Conservation (phyloP, 2,888 invertebrate genomes). For the Tholera decimalis region DNA sequence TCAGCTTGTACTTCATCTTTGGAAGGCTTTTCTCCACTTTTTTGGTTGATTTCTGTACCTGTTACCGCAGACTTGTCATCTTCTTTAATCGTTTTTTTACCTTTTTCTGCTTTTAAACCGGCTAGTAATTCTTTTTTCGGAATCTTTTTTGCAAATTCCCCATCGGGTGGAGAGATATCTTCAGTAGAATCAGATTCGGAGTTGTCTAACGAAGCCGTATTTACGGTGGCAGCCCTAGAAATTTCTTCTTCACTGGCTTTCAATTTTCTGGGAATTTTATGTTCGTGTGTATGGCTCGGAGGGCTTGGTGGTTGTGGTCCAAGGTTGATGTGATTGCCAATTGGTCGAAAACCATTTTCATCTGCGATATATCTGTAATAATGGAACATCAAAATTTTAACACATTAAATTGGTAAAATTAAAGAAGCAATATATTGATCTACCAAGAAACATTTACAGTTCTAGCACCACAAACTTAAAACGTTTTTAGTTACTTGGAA, state of each 20-base stretch:
- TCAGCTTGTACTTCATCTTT: neutral
- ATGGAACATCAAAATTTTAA: constrained; percentile 12
- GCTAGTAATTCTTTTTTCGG: constrained; percentile 16
- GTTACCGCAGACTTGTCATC: neutral
- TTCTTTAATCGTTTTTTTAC: constrained; percentile 4
- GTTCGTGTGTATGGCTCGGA: constrained; percentile 51
- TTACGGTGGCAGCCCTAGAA: constrained; percentile 63
- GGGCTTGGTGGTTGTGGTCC: constrained; percentile 63
- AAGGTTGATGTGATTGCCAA: constrained; percentile 92
- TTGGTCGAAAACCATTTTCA: constrained; percentile 94
- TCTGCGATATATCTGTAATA: constrained; percentile 92
- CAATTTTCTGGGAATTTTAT: constrained; percentile 75
- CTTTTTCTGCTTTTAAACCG: neutral
- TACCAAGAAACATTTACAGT: too few relatives aligned
- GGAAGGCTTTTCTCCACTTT: neutral
- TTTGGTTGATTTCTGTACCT: neutral
- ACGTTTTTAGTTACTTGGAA: too few relatives aligned
- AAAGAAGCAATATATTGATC: too few relatives aligned
- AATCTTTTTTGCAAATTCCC: constrained; percentile 45
- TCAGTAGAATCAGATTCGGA: constrained; percentile 36
- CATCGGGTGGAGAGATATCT: constrained; percentile 30
- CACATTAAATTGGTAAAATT: neutral
- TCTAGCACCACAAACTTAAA: too few relatives aligned
- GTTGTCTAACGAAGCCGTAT: constrained; percentile 53
- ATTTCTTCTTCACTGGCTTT: constrained; percentile 64